phyloP scores from a whole-genome alignment of 2,797 vertebrate species.

The Sternotherus odoratus region DNA sequence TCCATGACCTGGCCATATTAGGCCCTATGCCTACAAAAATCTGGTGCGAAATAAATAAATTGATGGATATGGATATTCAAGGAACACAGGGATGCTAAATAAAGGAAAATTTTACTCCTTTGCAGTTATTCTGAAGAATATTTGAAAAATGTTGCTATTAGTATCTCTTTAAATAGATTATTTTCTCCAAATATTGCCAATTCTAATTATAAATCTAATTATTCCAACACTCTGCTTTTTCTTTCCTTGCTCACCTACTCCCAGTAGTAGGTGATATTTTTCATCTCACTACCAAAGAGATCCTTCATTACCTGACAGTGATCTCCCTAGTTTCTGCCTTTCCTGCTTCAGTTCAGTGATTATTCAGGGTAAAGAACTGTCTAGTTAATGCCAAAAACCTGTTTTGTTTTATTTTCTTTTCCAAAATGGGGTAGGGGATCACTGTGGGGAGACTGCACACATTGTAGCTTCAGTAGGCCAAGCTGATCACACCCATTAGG shows the following conservation, averaged over 20 bases:
- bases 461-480: neutral
- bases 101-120: neutral
- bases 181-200: neutral
- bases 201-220: neutral
- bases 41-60: neutral
- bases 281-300: neutral
- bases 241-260: neutral
- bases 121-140: neutral
- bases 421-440: rapidly evolving
- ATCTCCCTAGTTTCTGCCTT: neutral
- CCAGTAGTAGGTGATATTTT: neutral
- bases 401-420: neutral
- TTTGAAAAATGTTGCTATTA: rapidly evolving
- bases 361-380: neutral
- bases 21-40: neutral
- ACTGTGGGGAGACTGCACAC: neutral
- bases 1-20: neutral
- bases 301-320: neutral
- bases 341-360: neutral
- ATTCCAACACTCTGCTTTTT: rapidly evolving
- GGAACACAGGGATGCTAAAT: neutral
- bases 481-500: neutral
- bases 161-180: neutral
- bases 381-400: neutral
- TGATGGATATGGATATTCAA: neutral